Evolutionary conservation across 2,797 vertebrate species (phyloP).

Genomic region (Tangara arthus): DNA sequence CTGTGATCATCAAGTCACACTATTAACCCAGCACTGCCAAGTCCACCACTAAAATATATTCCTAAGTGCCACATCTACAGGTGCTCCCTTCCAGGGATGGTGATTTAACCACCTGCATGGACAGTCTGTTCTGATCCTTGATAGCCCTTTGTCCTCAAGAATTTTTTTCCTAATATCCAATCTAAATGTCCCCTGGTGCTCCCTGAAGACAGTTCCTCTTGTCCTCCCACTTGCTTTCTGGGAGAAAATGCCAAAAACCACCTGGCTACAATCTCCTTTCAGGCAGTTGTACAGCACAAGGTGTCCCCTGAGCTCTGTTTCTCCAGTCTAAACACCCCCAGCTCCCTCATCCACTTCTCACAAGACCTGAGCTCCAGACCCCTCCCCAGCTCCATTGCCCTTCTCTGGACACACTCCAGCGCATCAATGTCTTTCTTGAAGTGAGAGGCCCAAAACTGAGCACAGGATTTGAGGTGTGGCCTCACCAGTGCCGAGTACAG

Average conservation of each 20-base stretch:
- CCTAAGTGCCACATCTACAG: not conserved
- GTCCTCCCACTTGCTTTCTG: not conserved
- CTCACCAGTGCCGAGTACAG: not conserved
- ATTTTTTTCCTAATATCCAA: not conserved
- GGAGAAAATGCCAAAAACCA: not conserved
- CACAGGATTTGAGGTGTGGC: not conserved
- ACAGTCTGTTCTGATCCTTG: not conserved
- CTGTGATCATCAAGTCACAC: rapidly evolving
- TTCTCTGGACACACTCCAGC: rapidly evolving
- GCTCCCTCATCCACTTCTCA: not conserved
- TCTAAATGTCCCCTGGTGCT: not conserved
- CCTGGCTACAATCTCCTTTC: not conserved
- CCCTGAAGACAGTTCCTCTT: not conserved
- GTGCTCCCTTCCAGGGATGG: not conserved
- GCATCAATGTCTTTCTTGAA: not conserved
- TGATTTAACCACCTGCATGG: not conserved
- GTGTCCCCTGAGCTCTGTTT: not conserved
- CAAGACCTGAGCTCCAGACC: not conserved
- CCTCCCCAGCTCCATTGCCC: not conserved
- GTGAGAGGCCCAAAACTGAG: not conserved
- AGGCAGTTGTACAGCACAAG: no score
- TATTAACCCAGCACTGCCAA: not conserved
- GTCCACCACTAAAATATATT: not conserved
- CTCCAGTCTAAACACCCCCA: not conserved
- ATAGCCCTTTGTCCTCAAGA: not conserved